Conservation (phyloP, 2,888 invertebrate species). For the Augochlorella aurata region DNA sequence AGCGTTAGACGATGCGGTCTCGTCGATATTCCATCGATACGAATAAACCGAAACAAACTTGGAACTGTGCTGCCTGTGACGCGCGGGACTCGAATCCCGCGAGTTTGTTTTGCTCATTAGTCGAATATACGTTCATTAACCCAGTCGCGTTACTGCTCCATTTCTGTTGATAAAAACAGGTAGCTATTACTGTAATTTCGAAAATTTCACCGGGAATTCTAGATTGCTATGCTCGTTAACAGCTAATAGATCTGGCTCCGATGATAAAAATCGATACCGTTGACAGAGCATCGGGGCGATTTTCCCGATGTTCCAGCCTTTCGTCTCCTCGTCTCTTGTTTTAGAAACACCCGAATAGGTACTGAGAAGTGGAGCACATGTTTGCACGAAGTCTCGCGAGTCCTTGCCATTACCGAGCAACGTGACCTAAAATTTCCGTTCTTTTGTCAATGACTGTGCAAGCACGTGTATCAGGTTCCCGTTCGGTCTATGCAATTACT, state of each 20-base stretch:
- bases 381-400: neutral
- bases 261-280: too few relatives aligned
- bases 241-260: too few relatives aligned
- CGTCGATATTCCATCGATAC: neutral
- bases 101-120: neutral
- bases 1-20: neutral
- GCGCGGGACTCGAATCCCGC: neutral
- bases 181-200: too few relatives aligned
- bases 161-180: too few relatives aligned
- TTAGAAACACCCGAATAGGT: neutral
- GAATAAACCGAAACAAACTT: neutral
- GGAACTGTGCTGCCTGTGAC: neutral
- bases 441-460: neutral
- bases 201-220: too few relatives aligned
- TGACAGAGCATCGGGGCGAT: neutral
- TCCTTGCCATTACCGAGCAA: neutral
- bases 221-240: too few relatives aligned
- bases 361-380: neutral
- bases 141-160: too few relatives aligned
- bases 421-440: conserved; percentile 1
- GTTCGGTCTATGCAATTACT: neutral
- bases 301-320: neutral
- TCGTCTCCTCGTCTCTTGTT: neutral
- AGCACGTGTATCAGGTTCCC: neutral
- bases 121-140: too few relatives aligned